These are phyloP conservation scores for Lottia scabra DNA, from an alignment of 2,888 invertebrate species.

Conservation along the genomic window DNA sequence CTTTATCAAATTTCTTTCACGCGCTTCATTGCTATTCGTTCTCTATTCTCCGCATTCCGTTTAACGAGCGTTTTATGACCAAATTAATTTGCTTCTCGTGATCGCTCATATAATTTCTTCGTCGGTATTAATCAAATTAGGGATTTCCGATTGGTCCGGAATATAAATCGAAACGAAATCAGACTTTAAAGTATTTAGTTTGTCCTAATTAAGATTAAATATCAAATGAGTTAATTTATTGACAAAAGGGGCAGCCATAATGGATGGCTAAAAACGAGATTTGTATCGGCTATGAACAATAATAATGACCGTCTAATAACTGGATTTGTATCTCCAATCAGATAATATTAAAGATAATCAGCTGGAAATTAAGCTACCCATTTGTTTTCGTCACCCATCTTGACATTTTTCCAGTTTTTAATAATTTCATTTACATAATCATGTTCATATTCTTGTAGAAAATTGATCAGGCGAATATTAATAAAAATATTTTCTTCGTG, in stretches of 20 bases:
- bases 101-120: constrained; percentile 4
- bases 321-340: too few species aligned
- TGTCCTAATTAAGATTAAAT: neutral
- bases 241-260: neutral
- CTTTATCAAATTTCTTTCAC: constrained; percentile 4
- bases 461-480: too few species aligned
- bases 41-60: neutral
- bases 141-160: constrained; percentile 4
- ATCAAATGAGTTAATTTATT: neutral
- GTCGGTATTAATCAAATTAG: neutral
- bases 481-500: too few species aligned
- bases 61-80: constrained; percentile 6
- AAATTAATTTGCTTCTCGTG: constrained; percentile 2
- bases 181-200: neutral
- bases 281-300: too few species aligned
- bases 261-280: too few species aligned
- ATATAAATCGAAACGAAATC: neutral
- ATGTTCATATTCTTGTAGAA: too few species aligned
- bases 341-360: too few species aligned
- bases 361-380: too few species aligned
- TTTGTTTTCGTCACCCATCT: too few species aligned
- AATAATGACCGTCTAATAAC: too few species aligned
- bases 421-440: too few species aligned
- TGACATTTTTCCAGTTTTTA: too few species aligned
- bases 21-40: constrained; percentile 1